Evolutionary conservation across 2,888 invertebrate species (phyloP).

Genomic region (Lycophotia porphyrea): DNA sequence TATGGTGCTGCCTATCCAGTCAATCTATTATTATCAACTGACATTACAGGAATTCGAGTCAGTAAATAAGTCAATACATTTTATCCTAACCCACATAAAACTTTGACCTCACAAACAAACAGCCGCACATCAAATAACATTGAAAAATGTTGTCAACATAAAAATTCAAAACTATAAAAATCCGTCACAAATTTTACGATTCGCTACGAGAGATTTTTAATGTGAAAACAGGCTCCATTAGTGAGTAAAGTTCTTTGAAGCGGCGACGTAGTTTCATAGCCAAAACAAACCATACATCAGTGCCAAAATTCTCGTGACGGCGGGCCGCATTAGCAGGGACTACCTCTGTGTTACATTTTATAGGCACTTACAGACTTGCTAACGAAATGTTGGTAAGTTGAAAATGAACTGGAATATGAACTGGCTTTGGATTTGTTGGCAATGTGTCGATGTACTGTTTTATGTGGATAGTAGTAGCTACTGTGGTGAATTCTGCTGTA

Average conservation of each 20-base stretch:
- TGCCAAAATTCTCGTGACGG: slow-evolving; percentile 82
- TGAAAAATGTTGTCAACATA: slow-evolving; percentile 58
- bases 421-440: slow-evolving; percentile 1
- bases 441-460: not conserved
- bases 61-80: slow-evolving; percentile 32
- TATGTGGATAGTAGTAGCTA: not conserved
- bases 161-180: slow-evolving; percentile 71
- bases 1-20: not conserved
- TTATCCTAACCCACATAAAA: slow-evolving; percentile 21
- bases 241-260: slow-evolving; percentile 72
- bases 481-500: not conserved
- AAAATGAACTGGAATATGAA: slow-evolving; percentile 35
- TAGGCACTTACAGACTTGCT: slow-evolving; percentile 50
- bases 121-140: slow-evolving; percentile 36
- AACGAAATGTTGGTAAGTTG: slow-evolving; percentile 45
- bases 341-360: slow-evolving; percentile 53
- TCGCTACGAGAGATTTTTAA: slow-evolving; percentile 72
- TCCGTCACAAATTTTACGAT: slow-evolving; percentile 69
- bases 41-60: not conserved
- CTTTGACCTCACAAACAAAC: slow-evolving; percentile 26
- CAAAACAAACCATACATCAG: slow-evolving; percentile 90
- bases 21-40: not conserved
- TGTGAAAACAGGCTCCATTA: slow-evolving; percentile 83
- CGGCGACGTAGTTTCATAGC: slow-evolving; percentile 79
- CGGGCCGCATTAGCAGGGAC: slow-evolving; percentile 65